Evolutionary conservation across 2,797 vertebrate species (phyloP).

Genomic region (Steatocranus sp.): DNA sequence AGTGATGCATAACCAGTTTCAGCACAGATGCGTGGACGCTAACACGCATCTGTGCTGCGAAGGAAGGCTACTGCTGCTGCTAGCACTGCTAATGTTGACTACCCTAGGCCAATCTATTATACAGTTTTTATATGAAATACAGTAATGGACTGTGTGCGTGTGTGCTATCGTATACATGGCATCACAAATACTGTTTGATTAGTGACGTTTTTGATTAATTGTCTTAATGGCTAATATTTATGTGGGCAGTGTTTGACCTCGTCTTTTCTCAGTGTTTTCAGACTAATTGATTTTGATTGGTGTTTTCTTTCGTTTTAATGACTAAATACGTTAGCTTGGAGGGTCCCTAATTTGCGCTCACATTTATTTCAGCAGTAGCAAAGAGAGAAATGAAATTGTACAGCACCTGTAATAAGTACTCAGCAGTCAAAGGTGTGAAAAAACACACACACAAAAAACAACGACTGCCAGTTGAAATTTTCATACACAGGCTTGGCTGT

Average conservation of each 20-base stretch:
- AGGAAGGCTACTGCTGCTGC: neutral
- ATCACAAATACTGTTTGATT: rapidly evolving
- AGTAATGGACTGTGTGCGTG: neutral
- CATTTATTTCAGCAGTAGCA: neutral
- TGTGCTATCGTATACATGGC: rapidly evolving
- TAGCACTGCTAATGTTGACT: neutral
- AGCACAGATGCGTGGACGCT: neutral
- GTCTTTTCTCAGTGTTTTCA: neutral
- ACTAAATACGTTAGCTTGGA: neutral
- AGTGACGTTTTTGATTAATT: neutral
- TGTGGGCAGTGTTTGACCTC: neutral
- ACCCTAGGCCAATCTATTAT: neutral
- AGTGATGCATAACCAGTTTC: neutral
- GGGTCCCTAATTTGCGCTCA: neutral
- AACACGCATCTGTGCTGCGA: no score
- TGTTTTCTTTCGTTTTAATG: neutral
- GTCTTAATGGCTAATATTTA: neutral
- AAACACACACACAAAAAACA: rapidly evolving
- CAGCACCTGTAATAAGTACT: neutral
- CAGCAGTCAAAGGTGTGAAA: neutral
- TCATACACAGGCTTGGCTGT: neutral
- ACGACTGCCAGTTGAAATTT: neutral
- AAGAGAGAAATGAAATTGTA: neutral
- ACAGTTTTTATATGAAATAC: neutral
- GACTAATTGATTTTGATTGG: rapidly evolving